These are phyloP conservation scores for Ichneumoninae sp. DNA, from an alignment of 2,888 invertebrate species.

Conservation along the genomic window DNA sequence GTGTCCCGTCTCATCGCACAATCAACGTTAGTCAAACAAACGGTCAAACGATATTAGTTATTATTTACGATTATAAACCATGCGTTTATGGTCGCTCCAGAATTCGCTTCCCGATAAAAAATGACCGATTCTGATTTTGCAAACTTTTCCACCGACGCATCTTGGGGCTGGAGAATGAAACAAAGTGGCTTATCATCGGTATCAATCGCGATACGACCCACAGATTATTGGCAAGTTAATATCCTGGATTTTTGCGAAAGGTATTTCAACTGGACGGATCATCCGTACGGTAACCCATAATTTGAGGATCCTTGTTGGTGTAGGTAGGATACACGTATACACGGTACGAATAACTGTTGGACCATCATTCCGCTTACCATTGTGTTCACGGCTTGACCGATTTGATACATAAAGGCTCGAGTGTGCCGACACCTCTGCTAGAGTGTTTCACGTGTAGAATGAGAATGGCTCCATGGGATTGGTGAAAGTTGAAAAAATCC, in stretches of 20 bases:
- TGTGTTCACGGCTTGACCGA: conserved; percentile 60
- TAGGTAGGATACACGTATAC: conserved; percentile 17
- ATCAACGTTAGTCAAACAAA: background rate
- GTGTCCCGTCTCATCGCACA: background rate
- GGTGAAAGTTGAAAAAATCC: background rate
- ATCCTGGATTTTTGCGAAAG: conserved; percentile 57
- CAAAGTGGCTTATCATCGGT: conserved; percentile 17
- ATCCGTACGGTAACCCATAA: conserved; percentile 51
- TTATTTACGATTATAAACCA: background rate
- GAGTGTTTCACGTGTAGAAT: background rate
- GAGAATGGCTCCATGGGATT: background rate
- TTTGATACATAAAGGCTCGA: conserved; percentile 57
- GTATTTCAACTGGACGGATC: conserved; percentile 39
- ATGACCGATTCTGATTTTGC: conserved; percentile 10
- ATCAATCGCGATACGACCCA: conserved; percentile 27
- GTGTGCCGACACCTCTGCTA: conserved; percentile 14
- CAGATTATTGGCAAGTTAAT: conserved; percentile 43
- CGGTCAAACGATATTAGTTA: background rate
- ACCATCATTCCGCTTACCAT: conserved; percentile 60
- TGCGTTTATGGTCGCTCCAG: background rate
- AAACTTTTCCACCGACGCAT: conserved; percentile 12
- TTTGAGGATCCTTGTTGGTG: conserved; percentile 56
- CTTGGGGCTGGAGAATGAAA: background rate
- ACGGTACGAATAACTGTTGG: conserved; percentile 48
- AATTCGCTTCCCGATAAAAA: background rate